Evolutionary conservation across 2,797 vertebrate species (phyloP).

Genomic region (Sebastes hubbsi): DNA sequence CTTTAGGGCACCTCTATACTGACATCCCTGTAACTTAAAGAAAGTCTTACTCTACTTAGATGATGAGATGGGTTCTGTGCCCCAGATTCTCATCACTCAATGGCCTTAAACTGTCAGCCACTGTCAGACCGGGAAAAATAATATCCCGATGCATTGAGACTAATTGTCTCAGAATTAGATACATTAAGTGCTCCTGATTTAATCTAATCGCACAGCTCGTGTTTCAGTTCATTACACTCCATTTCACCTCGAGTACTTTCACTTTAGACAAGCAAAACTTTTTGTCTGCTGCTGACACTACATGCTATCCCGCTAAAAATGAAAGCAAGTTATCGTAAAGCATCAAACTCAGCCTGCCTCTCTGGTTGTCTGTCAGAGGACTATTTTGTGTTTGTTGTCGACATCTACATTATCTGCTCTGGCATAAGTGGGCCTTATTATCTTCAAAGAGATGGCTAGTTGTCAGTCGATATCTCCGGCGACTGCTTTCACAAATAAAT

Average conservation of each 20-base stretch:
- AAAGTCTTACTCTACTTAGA: not conserved
- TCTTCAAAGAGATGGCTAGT: conserved; percentile 60
- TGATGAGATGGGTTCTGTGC: not conserved
- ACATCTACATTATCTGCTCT: conserved; percentile 52
- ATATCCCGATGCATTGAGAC: not conserved
- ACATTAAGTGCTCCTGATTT: not conserved
- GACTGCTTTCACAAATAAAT: conserved; percentile 40
- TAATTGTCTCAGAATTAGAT: conserved; percentile 10
- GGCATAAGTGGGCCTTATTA: conserved; percentile 73
- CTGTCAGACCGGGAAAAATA: conserved; percentile 12
- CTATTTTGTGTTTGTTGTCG: conserved; percentile 47
- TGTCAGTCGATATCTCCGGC: conserved; percentile 58
- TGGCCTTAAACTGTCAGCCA: conserved; percentile 46
- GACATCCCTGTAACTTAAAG: not conserved
- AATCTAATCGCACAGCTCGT: not conserved
- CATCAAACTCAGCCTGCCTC: conserved; percentile 31
- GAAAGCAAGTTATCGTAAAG: conserved; percentile 41
- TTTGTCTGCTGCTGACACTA: not conserved
- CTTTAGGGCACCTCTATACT: not conserved
- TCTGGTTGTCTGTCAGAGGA: conserved; percentile 44
- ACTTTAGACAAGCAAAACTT: not conserved
- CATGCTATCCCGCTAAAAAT: conserved; percentile 16
- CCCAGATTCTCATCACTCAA: conserved; percentile 28
- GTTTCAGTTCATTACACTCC: not conserved
- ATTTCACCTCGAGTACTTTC: not conserved